Conservation (phyloP, 2,888 invertebrate genomes). For the Stratiomys singularior region DNA sequence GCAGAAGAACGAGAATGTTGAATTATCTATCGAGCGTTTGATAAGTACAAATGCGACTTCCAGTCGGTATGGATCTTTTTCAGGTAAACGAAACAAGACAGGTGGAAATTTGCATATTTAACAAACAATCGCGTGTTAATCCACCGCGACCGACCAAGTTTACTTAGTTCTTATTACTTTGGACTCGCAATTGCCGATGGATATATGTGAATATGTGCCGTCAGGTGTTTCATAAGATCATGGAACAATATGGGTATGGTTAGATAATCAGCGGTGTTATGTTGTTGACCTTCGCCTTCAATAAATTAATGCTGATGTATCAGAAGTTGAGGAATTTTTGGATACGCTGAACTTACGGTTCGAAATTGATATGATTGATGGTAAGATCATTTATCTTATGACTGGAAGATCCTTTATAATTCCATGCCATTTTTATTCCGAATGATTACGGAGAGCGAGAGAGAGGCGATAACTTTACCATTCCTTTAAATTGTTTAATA, state of each 20-base stretch:
- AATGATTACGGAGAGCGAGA: too few relatives aligned
- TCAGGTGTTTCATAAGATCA: slow-evolving; percentile 2
- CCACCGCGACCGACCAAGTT: neutral
- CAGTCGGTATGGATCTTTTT: neutral
- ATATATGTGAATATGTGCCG: neutral
- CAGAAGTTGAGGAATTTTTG: too few relatives aligned
- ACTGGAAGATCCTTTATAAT: too few relatives aligned
- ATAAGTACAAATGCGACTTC: neutral
- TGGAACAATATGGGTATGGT: neutral
- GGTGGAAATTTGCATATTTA: slow-evolving; percentile 30
- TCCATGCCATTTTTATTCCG: too few relatives aligned
- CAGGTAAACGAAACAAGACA: neutral
- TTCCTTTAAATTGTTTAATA: too few relatives aligned
- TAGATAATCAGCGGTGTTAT: slow-evolving; percentile 17
- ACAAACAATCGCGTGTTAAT: neutral
- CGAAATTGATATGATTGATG: too few relatives aligned
- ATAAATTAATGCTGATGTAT: neutral
- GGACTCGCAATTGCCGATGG: neutral
- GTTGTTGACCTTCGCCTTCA: slow-evolving; percentile 36
- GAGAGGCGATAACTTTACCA: too few relatives aligned
- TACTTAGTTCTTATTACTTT: neutral
- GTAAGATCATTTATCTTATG: too few relatives aligned
- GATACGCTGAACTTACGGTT: too few relatives aligned
- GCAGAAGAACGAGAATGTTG: neutral
- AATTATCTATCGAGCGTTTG: neutral